Percentiles rank a stretch among this genome's conserved stretches.
These are phyloP conservation scores for Ceratotherium simum DNA, from an alignment of 2,113 vertebrate genomes.

Conservation along the genomic window DNA sequence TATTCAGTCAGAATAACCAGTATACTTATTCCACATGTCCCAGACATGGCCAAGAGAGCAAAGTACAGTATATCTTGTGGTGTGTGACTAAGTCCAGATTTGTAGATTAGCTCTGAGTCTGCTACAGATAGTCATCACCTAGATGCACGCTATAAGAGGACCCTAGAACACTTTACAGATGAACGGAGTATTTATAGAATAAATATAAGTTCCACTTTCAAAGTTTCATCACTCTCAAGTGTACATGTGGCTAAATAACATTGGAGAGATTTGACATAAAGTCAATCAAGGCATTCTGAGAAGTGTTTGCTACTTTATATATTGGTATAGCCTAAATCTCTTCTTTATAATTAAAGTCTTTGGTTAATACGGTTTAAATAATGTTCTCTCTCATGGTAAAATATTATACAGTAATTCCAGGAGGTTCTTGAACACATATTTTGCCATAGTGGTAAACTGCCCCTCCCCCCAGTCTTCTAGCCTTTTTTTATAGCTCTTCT, in stretches of 20 bases:
- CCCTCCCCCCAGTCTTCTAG: too few species aligned
- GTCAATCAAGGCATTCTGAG: neutral
- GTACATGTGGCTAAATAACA: neutral
- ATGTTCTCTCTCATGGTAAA: neutral
- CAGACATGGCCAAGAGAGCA: too few species aligned
- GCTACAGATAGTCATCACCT: neutral
- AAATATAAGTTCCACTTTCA: neutral
- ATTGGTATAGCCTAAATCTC: neutral
- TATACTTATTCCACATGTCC: too few species aligned
- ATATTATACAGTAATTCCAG: neutral
- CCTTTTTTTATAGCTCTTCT: neutral
- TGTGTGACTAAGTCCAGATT: neutral
- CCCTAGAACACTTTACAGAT: neutral
- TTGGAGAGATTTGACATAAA: neutral
- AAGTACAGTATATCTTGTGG: too few species aligned
- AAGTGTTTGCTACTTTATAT: neutral
- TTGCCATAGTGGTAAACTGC: neutral
- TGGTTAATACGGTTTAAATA: neutral
- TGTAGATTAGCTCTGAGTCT: neutral
- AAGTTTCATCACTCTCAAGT: neutral
- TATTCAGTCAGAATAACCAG: too few species aligned
- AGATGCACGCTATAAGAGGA: neutral
- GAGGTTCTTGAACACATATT: neutral
- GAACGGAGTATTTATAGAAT: neutral
- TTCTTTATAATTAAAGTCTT: neutral